These are phyloP conservation scores for Psix sp. DNA, from an alignment of 1,140 invertebrate genomes.

Conservation along the genomic window DNA sequence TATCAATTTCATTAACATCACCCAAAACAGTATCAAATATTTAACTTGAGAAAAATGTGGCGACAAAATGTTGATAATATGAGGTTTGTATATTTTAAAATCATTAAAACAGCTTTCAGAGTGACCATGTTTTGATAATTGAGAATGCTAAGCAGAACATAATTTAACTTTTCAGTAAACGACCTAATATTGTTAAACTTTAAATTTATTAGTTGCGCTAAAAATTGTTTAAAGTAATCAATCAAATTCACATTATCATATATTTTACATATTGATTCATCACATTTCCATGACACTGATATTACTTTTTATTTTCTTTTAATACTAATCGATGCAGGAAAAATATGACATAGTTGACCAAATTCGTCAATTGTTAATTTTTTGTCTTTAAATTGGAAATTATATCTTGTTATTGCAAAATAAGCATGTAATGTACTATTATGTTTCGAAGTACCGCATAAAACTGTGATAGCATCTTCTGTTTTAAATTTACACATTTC, in stretches of 20 bases:
- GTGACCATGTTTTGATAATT: neutral
- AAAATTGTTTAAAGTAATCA: neutral
- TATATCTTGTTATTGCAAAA: neutral
- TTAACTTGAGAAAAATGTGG: slow-evolving; percentile 26
- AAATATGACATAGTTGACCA: neutral
- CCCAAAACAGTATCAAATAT: slow-evolving; percentile 6
- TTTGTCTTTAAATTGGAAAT: neutral
- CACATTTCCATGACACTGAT: neutral
- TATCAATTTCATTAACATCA: neutral
- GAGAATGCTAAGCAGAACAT: neutral
- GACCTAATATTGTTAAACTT: neutral
- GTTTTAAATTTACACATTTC: no score
- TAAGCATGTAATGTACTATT: no score
- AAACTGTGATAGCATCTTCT: no score
- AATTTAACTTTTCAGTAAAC: neutral
- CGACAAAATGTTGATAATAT: neutral
- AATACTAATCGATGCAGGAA: neutral
- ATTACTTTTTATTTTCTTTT: neutral
- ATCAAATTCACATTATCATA: neutral
- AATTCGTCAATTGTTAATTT: neutral
- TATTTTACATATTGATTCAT: slow-evolving; percentile 1
- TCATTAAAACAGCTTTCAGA: neutral
- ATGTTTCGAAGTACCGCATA: no score
- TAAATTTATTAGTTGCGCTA: neutral
- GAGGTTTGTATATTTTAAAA: neutral